Evolutionary conservation across 2,113 vertebrate genomes (phyloP), one percentile per base, ranked within the genome.

Genomic region (Sclerurus mexicanus): DNA sequence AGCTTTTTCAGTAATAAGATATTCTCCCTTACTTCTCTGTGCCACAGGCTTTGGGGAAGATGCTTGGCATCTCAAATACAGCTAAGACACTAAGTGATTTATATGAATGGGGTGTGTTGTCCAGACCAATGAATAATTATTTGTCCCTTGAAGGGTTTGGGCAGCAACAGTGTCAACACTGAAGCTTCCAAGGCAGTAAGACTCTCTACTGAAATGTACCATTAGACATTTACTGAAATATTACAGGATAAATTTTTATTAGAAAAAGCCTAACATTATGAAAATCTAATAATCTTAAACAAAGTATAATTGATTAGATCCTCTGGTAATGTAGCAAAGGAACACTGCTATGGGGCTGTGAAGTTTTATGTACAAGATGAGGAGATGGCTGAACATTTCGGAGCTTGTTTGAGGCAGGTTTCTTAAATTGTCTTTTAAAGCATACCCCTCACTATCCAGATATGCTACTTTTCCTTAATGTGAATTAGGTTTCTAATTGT

Each of bases 131-230:
- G 21, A 94, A 91, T 68, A 95, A 96, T 85, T 88, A 83, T 89
- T 91, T 95, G 56, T 91, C 47, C 47, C 78, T 96, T 87, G 63
- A 76, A 96, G 74, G 40, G 31, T 74, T 83, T 87, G 46, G 50
- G 28, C 49, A 94, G 64, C 50, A 80, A 60, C 12, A 53, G 28
- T 58, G 55, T 39, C 81, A 71, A 82, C 55, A 68, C 19, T n/a
- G 78, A 64, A 83, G 67, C 16, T 67, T 87, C 63, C 69, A 76
- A 94, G 25, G 14, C 40, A 77, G 39, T 35, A 68, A 66, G 44
- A 73, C 19, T 80, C 37, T 23, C 37, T 56, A 46, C 21, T 37
- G 23, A 56, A 93, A 73, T 40, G 22, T 66, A 30, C 17, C 10
- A 42, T 64, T 47, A 80, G 40, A 55, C 23, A 44, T 64, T 60